phyloP scores from a whole-genome alignment of 2,888 invertebrate species.

The Eristalinus sepulchralis region DNA sequence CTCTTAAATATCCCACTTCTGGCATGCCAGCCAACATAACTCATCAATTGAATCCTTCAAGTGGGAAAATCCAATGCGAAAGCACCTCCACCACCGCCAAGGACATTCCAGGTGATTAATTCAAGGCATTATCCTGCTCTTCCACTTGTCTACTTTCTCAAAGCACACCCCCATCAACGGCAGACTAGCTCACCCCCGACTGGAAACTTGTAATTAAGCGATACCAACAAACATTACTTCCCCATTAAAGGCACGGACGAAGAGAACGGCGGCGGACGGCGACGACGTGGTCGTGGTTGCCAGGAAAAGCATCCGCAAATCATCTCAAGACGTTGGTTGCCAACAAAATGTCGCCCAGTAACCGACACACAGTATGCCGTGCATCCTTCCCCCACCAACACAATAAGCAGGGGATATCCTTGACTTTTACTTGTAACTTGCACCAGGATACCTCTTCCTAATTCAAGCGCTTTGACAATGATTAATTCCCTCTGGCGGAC shows the following conservation, averaged over 20 bases:
- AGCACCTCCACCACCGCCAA: constrained; percentile 13
- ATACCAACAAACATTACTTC: constrained; percentile 61
- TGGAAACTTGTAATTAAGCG: constrained; percentile 58
- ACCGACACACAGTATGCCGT: not conserved
- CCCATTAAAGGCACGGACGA: constrained; percentile 51
- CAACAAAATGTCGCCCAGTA: constrained; percentile 44
- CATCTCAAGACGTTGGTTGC: constrained; percentile 61
- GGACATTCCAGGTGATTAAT: constrained; percentile 65
- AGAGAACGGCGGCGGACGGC: not conserved
- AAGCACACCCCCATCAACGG: constrained; percentile 1
- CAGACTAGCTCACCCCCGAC: constrained; percentile 2
- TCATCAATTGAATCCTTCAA: constrained; percentile 42
- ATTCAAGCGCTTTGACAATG: constrained; percentile 75
- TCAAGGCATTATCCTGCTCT: constrained; percentile 60
- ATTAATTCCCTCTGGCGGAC: constrained; percentile 73
- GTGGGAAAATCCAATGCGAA: not conserved
- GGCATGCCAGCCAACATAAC: constrained; percentile 2
- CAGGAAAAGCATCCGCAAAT: constrained; percentile 48
- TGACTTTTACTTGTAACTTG: constrained; percentile 61
- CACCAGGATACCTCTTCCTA: constrained; percentile 70
- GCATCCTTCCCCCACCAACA: not conserved
- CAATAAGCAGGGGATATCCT: constrained; percentile 49
- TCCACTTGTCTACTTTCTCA: constrained; percentile 52
- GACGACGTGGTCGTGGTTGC: constrained; percentile 6
- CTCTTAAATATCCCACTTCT: not conserved